These are phyloP conservation scores for Clarias gariepinus DNA, from an alignment of 2,113 vertebrate species.

Conservation along the genomic window DNA sequence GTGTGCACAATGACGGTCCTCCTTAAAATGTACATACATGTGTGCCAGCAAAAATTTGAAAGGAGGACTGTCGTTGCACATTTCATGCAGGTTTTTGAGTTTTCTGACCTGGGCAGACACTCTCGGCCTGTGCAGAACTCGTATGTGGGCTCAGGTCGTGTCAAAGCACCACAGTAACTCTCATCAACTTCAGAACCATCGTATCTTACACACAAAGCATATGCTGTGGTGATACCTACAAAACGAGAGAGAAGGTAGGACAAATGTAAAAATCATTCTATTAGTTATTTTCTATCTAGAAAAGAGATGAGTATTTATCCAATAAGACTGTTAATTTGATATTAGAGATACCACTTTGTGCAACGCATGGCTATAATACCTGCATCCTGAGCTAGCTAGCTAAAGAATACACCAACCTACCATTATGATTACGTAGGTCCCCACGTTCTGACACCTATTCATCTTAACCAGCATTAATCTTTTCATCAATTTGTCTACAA, in stretches of 20 bases:
- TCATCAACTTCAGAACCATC: constrained; percentile 85
- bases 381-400: neutral
- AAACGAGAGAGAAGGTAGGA: constrained; percentile 9
- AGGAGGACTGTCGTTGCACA: neutral
- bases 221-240: constrained; percentile 80
- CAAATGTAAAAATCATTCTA: no score
- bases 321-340: neutral
- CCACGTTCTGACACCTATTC: no score
- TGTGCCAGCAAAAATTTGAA: no score
- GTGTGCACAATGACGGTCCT: neutral
- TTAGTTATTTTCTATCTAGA: no score
- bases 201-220: constrained; percentile 80
- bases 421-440: no score
- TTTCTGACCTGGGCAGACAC: constrained; percentile 81
- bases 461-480: no score
- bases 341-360: neutral
- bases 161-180: constrained; percentile 81
- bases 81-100: neutral
- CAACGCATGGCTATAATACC: neutral
- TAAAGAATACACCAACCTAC: neutral
- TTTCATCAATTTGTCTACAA: no score
- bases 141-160: constrained; percentile 82
- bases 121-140: constrained; percentile 86
- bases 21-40: neutral
- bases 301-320: neutral